Evolutionary conservation across 2,888 invertebrate genomes (phyloP).

Genomic region (Pristionchus japonicus): DNA sequence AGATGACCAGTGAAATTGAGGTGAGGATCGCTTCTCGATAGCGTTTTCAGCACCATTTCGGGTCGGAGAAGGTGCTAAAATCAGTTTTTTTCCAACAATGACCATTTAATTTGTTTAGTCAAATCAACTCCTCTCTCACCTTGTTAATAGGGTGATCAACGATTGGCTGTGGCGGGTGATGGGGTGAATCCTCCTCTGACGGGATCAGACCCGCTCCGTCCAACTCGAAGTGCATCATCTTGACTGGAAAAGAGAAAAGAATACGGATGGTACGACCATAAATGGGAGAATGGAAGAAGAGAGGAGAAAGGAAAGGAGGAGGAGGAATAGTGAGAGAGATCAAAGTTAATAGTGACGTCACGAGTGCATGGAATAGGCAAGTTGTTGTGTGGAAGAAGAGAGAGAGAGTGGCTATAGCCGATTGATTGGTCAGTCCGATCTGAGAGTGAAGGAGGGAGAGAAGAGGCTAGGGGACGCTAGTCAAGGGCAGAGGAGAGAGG

Average conservation of each 20-base stretch:
- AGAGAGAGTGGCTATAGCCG: conserved; percentile 27
- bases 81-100: not conserved
- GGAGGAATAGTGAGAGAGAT: not conserved
- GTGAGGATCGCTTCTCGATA: conserved; percentile 44
- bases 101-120: not conserved
- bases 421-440: conserved; percentile 20
- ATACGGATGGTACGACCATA: not conserved
- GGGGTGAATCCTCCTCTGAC: conserved; percentile 41
- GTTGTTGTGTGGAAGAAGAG: conserved; percentile 30
- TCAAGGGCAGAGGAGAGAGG: conserved; percentile 22
- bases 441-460: not conserved
- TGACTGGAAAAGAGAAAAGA: not conserved
- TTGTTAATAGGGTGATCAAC: conserved; percentile 21
- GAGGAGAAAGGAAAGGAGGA: conserved; percentile 9
- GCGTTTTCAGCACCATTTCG: not conserved
- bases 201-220: conserved; percentile 36
- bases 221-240: conserved; percentile 44
- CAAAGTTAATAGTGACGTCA: conserved; percentile 31
- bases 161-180: conserved; percentile 42
- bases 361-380: conserved; percentile 38
- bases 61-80: conserved; percentile 32
- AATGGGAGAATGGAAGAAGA: not conserved
- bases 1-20: conserved; percentile 37
- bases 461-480: conserved; percentile 14
- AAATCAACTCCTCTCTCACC: not conserved